A percentile compares a stretch with the other conserved stretches of the same genome.
Conservation (phyloP, 2,888 invertebrate species). For the Thysanoteuthis rhombus region DNA sequence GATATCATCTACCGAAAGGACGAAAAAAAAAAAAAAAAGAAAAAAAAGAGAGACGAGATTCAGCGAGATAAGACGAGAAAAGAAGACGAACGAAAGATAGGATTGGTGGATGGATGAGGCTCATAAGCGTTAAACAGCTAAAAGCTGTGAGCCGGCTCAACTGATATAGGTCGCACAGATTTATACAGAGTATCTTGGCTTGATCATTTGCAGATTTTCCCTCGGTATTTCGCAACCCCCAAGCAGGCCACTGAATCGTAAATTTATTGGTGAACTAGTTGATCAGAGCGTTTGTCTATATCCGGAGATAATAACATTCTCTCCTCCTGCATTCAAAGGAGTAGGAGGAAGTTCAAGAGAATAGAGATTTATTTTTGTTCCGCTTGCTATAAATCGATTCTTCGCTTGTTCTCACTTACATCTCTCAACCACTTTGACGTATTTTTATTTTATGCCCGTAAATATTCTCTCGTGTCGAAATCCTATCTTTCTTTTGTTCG, state of each 20-base stretch:
- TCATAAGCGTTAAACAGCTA: too few species aligned
- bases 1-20: too few species aligned
- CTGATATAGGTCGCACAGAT: too few species aligned
- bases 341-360: background rate
- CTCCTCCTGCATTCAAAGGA: background rate
- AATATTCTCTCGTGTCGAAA: background rate
- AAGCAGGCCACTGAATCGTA: background rate
- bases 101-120: too few species aligned
- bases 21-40: too few species aligned
- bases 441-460: background rate
- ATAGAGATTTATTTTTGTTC: background rate
- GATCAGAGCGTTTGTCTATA: background rate
- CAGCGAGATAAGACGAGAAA: too few species aligned
- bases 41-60: too few species aligned
- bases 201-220: background rate
- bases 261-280: background rate
- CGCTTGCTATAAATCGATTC: background rate
- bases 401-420: background rate
- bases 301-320: background rate
- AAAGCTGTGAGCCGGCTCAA: too few species aligned
- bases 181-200: too few species aligned
- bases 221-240: background rate
- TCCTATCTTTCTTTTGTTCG: background rate
- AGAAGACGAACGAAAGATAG: too few species aligned
- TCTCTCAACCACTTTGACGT: background rate